A percentile compares a stretch with the other conserved stretches of the same genome.
Evolutionary conservation across 2,888 invertebrate species (phyloP).

Genomic region (Synergus umbraculus): DNA sequence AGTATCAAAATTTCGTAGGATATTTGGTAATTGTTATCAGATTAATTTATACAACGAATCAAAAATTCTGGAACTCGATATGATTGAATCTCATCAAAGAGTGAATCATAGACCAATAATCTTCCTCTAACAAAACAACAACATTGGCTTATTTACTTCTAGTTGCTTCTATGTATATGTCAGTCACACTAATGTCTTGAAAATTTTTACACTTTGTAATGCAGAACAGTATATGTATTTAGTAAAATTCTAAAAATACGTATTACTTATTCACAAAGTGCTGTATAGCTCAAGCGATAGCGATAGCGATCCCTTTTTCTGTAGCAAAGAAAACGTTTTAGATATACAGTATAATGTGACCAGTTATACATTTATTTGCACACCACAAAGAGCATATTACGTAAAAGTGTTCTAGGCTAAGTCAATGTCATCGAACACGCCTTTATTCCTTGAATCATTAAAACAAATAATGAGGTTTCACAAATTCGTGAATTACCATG

Average conservation of each 20-base stretch:
- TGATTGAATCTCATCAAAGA: not conserved
- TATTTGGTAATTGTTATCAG: not conserved
- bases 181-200: not conserved
- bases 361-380: not conserved
- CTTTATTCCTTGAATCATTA: slow-evolving; percentile 11
- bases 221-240: not conserved
- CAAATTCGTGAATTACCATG: not conserved
- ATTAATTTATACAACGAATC: not conserved
- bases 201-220: not conserved
- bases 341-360: not conserved
- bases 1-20: not conserved
- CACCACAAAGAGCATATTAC: slow-evolving; percentile 17
- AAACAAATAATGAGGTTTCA: not conserved
- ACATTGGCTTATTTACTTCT: not conserved
- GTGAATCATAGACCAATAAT: not conserved
- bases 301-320: not conserved
- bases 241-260: not conserved
- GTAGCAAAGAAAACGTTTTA: not conserved
- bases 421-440: slow-evolving; percentile 25
- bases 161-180: not conserved
- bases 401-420: slow-evolving; percentile 4
- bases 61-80: not conserved
- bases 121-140: not conserved
- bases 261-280: not conserved
- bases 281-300: no score